Conservation (phyloP, 2,113 vertebrate species). For the Oryzias celebensis region DNA sequence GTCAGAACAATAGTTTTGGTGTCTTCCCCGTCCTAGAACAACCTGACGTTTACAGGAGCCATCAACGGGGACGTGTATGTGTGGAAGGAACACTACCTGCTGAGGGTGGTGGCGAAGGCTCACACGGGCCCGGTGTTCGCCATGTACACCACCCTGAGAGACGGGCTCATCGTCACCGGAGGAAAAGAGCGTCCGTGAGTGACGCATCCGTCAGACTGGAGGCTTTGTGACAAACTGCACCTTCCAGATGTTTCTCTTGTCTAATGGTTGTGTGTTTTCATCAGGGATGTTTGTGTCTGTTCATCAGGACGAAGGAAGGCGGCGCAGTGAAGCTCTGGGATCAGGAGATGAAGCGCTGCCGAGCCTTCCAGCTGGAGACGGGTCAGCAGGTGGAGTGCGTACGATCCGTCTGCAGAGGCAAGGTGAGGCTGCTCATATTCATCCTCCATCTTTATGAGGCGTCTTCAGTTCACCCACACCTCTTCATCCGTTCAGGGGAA, state of each 20-base stretch:
- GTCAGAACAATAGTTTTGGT: too few relatives aligned
- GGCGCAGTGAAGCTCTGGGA: constrained; percentile 97
- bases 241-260: not conserved
- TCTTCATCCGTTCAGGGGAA: constrained; percentile 81
- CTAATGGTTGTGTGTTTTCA: not conserved
- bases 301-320: constrained; percentile 90
- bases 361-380: constrained; percentile 95
- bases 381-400: constrained; percentile 90
- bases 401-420: constrained; percentile 91
- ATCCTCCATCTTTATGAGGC: not conserved
- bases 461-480: not conserved
- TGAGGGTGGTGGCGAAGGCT: constrained; percentile 93
- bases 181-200: constrained; percentile 96
- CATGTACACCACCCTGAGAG: constrained; percentile 95
- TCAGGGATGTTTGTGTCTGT: not conserved
- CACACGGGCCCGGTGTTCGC: constrained; percentile 94
- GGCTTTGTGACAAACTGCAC: not conserved
- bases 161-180: constrained; percentile 94
- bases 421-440: constrained; percentile 70
- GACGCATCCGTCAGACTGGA: not conserved
- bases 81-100: constrained; percentile 92
- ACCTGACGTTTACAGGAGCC: constrained; percentile 92
- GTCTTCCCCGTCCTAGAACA: constrained; percentile 77
- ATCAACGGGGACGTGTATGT: constrained; percentile 96
- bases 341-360: constrained; percentile 96